These are phyloP conservation scores for Geotrypetes seraphini DNA, from an alignment of 2,797 vertebrate genomes.

Conservation along the genomic window DNA sequence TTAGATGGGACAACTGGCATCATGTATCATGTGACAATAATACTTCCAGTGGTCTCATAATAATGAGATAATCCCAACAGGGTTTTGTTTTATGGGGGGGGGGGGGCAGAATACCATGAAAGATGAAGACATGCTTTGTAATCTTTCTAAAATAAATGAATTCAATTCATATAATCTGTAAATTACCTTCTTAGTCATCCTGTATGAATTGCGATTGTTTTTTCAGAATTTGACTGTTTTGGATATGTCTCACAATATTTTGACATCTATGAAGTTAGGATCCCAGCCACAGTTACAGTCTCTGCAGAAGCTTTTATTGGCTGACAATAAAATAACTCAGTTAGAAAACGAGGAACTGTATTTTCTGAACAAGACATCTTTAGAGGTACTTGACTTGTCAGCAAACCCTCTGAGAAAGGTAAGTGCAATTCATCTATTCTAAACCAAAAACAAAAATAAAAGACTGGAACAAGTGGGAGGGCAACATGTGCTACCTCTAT, in stretches of 20 bases:
- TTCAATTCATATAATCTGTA: too few relatives aligned
- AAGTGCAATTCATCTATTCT: conserved; percentile 25
- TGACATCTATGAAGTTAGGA: conserved; percentile 66
- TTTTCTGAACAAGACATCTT: conserved; percentile 63
- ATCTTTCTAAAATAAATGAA: too few relatives aligned
- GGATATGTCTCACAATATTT: conserved; percentile 73
- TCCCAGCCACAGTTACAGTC: conserved; percentile 59
- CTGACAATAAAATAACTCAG: conserved; percentile 53
- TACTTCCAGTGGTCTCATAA: too few relatives aligned
- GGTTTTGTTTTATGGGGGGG: too few relatives aligned
- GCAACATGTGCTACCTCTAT: too few relatives aligned
- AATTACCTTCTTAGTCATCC: too few relatives aligned
- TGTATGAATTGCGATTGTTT: too few relatives aligned
- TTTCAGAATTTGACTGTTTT: conserved; percentile 69
- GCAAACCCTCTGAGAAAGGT: conserved; percentile 68
- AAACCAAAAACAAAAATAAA: not conserved
- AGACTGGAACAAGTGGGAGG: not conserved
- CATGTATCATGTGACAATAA: too few relatives aligned
- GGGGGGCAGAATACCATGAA: too few relatives aligned
- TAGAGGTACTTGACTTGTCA: conserved; percentile 70
- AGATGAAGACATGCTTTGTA: too few relatives aligned
- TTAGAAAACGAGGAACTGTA: conserved; percentile 64
- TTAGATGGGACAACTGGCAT: too few relatives aligned
- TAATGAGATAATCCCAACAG: too few relatives aligned
- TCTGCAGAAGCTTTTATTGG: conserved; percentile 61